Evolutionary conservation across 2,113 vertebrate species (phyloP), one percentile per base, ranked within the genome.

Genomic region (Lonchura striata): DNA sequence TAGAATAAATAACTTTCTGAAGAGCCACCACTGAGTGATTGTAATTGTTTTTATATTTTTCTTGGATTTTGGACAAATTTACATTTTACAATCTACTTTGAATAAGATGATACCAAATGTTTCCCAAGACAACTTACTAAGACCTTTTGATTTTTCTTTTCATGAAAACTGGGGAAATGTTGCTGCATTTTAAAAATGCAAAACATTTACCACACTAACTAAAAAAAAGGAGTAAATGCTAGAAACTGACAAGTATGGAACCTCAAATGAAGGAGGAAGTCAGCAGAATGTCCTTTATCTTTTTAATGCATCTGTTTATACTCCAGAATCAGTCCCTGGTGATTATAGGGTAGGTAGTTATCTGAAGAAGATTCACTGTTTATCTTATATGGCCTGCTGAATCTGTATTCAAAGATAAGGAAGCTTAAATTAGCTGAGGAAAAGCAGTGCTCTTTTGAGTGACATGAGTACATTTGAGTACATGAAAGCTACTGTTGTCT

Each of bases 11-110:
- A 24, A 28, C 17, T 74, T 75, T 75, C 33, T 75, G 42, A 81
- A 81, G 11, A 81, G 6, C 2, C 0, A 1, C 2, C 18, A 18
- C 5, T 33, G 33, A 59, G 12, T n/a, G 14, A n/a, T 14, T 60
- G 8, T 8, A n/a, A 20, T 23, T 56, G 10, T 12, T 63, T 82
- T 47, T 56, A 25, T 28, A 39, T 65, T 87, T 87, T 90, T 61
- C 31, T 52, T 7, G 19, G 59, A 10, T 22, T 44, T 30, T 21
- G 13, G 6, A 10, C 7, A 89, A 68, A 66, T 61, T 49, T 66
- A 52, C 7, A 53, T 13, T 63, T 87, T 49, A 46, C 13, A 69
- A 12, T 4, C 16, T 61, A 27, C 30, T 76, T 53, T 82, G n/a
- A 77, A 33, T 60, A 47, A 49, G 4, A 77, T 14, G 21, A 31